A percentile compares a stretch with the other conserved stretches of the same genome.
These are phyloP conservation scores for Neogobius melanostomus DNA, from an alignment of 2,113 vertebrate species.

Conservation along the genomic window DNA sequence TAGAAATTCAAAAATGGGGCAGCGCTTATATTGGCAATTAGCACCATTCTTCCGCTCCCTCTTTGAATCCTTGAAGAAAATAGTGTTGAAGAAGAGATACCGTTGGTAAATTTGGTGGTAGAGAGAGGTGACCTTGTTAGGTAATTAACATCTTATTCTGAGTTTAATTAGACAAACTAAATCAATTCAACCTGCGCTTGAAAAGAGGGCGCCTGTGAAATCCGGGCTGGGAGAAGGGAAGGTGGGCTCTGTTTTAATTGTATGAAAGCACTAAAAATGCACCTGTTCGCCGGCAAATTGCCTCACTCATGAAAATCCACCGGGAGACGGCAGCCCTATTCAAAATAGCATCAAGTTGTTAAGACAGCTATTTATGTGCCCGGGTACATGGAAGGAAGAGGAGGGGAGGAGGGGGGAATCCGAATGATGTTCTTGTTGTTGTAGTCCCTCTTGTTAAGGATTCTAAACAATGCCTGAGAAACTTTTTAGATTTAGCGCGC, in stretches of 20 bases:
- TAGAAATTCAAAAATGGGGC: constrained; percentile 78
- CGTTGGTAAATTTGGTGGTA: constrained; percentile 74
- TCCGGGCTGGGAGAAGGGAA: constrained; percentile 61
- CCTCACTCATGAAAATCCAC: constrained; percentile 74
- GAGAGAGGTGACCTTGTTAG: constrained; percentile 82
- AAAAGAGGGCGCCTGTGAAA: constrained; percentile 74
- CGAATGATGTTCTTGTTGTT: constrained; percentile 76
- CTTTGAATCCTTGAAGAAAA: constrained; percentile 74
- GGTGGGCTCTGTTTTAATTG: constrained; percentile 78
- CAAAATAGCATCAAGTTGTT: constrained; percentile 79
- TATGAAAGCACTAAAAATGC: constrained; percentile 82
- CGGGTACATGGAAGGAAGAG: constrained; percentile 66
- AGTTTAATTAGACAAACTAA: constrained; percentile 84
- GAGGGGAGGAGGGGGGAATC: constrained; percentile 58
- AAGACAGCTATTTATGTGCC: constrained; percentile 79
- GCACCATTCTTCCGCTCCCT: constrained; percentile 75
- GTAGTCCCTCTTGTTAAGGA: constrained; percentile 75
- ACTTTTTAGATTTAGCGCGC: constrained; percentile 75
- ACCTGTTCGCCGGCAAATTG: constrained; percentile 81
- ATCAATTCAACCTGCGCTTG: constrained; percentile 80
- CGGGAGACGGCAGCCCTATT: constrained; percentile 73
- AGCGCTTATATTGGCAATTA: constrained; percentile 78
- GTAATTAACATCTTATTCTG: constrained; percentile 83
- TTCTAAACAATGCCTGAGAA: constrained; percentile 78
- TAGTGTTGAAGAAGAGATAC: constrained; percentile 71